Conservation (phyloP, 2,888 invertebrate species). For the Brachypalpus laphriformis region DNA sequence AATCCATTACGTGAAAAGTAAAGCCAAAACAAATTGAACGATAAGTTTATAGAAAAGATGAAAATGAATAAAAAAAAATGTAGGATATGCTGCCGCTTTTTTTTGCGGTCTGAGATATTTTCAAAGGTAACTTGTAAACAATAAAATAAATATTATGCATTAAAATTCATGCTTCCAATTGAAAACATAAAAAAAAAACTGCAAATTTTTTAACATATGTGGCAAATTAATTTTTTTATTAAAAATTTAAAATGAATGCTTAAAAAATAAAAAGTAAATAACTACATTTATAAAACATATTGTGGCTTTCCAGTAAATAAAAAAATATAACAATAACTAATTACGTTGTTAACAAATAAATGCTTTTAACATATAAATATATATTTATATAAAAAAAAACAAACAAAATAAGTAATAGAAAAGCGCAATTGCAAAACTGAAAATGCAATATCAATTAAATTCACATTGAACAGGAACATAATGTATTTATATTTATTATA, state of each 20-base stretch:
- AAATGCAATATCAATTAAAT: slow-evolving; percentile 67
- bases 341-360: slow-evolving; percentile 64
- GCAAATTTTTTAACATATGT: slow-evolving; percentile 15
- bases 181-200: slow-evolving; percentile 32
- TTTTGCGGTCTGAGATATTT: slow-evolving; percentile 47
- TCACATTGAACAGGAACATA: slow-evolving; percentile 71
- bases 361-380: slow-evolving; percentile 58
- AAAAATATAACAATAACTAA: slow-evolving; percentile 37
- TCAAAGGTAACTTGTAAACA: slow-evolving; percentile 36
- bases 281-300: slow-evolving; percentile 20
- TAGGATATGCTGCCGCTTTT: slow-evolving; percentile 46
- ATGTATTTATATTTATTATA: slow-evolving; percentile 68
- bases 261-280: slow-evolving; percentile 25
- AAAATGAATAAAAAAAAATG: slow-evolving; percentile 3
- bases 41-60: slow-evolving; percentile 25
- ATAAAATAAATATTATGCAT: slow-evolving; percentile 14
- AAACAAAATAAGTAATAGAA: slow-evolving; percentile 18
- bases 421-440: slow-evolving; percentile 47
- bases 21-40: slow-evolving; percentile 63
- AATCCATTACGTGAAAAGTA: slow-evolving; percentile 14
- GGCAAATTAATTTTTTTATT: slow-evolving; percentile 31
- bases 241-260: slow-evolving; percentile 27
- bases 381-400: slow-evolving; percentile 49
- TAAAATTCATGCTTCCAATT: slow-evolving; percentile 61
- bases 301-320: slow-evolving; percentile 50